Percentiles rank a stretch among this genome's conserved stretches.
Conservation (phyloP, 2,113 vertebrate genomes). For the Nycticryphes semicollaris region DNA sequence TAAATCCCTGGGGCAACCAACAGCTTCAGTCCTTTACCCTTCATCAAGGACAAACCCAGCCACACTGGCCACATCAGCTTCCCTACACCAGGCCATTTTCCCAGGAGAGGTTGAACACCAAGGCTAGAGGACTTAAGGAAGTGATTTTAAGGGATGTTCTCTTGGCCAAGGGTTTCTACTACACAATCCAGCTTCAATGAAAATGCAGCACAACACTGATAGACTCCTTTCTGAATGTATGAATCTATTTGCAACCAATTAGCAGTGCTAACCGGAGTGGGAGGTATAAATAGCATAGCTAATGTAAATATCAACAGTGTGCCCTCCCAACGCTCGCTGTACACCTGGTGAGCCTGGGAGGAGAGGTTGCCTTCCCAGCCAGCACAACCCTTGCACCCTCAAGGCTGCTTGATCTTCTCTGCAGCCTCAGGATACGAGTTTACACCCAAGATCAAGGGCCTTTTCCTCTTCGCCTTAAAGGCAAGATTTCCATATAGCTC, state of each 20-base stretch:
- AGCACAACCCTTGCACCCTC: not conserved
- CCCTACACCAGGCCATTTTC: not conserved
- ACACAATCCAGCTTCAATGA: not conserved
- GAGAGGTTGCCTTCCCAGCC: not conserved
- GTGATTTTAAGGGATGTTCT: not conserved
- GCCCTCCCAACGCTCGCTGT: not conserved
- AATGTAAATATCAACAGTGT: not conserved
- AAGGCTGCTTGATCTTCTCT: not conserved
- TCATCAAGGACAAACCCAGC: not conserved
- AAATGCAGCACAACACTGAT: not conserved
- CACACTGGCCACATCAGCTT: fast-evolving
- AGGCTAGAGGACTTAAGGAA: not conserved
- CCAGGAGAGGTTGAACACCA: not conserved
- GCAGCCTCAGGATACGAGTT: not conserved
- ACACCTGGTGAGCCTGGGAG: not conserved
- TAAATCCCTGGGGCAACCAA: not conserved
- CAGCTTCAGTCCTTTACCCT: not conserved
- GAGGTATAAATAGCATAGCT: not conserved
- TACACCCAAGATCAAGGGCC: not conserved
- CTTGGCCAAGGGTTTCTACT: not conserved
- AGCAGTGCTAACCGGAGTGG: not conserved
- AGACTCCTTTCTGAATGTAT: not conserved
- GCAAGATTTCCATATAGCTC: not conserved
- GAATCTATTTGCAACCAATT: slow-evolving; percentile 40
- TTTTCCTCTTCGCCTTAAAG: not conserved